A percentile compares a stretch with the other conserved stretches of the same genome.
Conservation (phyloP, 2,888 invertebrate genomes). For the Tipula unca region DNA sequence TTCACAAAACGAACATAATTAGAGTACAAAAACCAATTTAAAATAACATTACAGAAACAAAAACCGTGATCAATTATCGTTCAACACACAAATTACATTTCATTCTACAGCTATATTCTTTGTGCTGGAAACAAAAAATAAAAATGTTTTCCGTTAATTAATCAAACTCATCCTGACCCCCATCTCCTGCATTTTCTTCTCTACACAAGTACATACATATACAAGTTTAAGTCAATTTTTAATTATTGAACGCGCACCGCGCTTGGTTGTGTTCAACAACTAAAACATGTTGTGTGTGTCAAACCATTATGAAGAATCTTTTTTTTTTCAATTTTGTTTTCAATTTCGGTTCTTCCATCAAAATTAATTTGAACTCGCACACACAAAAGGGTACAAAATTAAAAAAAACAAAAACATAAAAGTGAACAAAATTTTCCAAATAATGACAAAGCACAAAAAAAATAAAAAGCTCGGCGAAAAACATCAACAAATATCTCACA, state of each 20-base stretch:
- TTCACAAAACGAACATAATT: not conserved
- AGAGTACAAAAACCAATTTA: not conserved
- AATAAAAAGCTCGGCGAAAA: not conserved
- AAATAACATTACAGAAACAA: not conserved
- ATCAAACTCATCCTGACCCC: not conserved
- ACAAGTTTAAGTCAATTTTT: not conserved
- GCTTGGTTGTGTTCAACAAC: not conserved
- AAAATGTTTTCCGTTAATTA: not conserved
- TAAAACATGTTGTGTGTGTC: not conserved
- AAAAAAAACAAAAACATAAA: not conserved
- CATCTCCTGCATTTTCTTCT: not conserved
- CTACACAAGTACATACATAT: too few relatives aligned
- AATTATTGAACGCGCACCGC: not conserved
- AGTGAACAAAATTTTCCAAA: not conserved
- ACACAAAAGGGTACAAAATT: not conserved
- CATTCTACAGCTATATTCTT: not conserved
- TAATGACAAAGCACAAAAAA: not conserved
- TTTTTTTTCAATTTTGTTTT: not conserved
- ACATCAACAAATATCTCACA: not conserved
- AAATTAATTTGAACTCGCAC: not conserved
- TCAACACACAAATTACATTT: not conserved
- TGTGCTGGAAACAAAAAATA: not conserved
- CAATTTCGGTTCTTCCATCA: not conserved
- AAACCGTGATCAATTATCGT: not conserved
- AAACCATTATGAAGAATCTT: not conserved